phyloP scores from a whole-genome alignment of 2,888 invertebrate genomes.

The Mesorhabditis spiculigera region DNA sequence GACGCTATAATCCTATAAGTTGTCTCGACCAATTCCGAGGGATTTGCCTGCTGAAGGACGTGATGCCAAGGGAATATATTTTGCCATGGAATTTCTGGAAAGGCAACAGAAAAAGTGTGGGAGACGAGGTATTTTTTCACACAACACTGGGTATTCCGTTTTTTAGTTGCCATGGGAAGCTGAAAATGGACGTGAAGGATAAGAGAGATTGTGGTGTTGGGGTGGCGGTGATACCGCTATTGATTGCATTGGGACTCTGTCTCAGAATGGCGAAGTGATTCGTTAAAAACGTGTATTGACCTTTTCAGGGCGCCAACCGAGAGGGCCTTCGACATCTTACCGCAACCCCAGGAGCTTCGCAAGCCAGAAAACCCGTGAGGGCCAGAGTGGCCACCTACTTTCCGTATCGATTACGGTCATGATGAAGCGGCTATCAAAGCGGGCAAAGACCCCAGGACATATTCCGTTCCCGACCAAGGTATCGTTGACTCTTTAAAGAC shows the following conservation, averaged over 20 bases:
- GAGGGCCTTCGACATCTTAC: slow-evolving; percentile 93
- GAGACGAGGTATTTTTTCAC: slow-evolving; percentile 21
- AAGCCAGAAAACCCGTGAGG: slow-evolving; percentile 90
- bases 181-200: slow-evolving; percentile 80
- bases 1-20: slow-evolving; percentile 85
- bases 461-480: slow-evolving; percentile 86
- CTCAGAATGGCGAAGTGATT: slow-evolving; percentile 70
- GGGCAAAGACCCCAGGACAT: slow-evolving; percentile 87
- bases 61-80: slow-evolving; percentile 90
- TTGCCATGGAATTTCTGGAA: slow-evolving; percentile 95
- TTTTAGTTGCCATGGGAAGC: slow-evolving; percentile 58
- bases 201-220: slow-evolving; percentile 90
- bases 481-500: slow-evolving; percentile 10
- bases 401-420: slow-evolving; percentile 95
- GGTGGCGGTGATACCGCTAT: slow-evolving; percentile 84
- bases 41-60: slow-evolving; percentile 68
- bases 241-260: slow-evolving; percentile 96
- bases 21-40: slow-evolving; percentile 93
- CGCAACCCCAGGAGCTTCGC: slow-evolving; percentile 78
- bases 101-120: slow-evolving; percentile 84
- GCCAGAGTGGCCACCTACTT: slow-evolving; percentile 96
- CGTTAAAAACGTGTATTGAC: not conserved
- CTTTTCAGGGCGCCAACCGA: slow-evolving; percentile 82
- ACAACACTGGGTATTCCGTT: not conserved
- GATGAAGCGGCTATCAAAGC: slow-evolving; percentile 79